Evolutionary conservation across 35 echinoderm and acorn worm genomes (phyloP).

Genomic region (Apostichopus parvimensis): DNA sequence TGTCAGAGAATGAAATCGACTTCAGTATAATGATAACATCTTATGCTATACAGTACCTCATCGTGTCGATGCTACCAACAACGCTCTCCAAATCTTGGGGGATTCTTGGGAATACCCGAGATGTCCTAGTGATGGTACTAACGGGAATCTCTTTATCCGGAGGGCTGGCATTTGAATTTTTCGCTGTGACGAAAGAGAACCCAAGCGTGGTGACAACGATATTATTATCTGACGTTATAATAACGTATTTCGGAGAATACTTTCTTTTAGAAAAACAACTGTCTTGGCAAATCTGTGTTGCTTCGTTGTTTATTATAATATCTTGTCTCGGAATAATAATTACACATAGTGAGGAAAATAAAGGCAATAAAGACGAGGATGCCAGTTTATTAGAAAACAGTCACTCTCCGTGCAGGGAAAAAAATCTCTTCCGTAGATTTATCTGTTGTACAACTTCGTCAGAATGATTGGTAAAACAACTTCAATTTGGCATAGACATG

Average conservation of each 20-base stretch:
- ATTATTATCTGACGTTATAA: neutral
- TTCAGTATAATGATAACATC: neutral
- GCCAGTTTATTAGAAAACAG: conserved; percentile 7
- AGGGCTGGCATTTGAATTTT: neutral
- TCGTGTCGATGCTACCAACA: neutral
- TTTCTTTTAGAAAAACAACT: neutral
- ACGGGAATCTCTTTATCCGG: neutral
- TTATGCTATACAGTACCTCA: neutral
- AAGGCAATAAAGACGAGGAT: conserved; percentile 5
- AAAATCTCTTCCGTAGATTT: neutral
- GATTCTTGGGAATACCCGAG: neutral
- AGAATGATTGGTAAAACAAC: no score
- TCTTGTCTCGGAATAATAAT: neutral
- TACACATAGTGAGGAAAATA: neutral
- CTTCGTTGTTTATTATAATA: neutral
- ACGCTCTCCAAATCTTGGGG: neutral
- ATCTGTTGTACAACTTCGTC: no score
- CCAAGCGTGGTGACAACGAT: neutral
- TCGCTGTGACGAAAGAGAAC: neutral
- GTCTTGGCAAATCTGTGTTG: neutral
- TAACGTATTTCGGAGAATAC: conserved; percentile 14
- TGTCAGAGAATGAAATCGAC: neutral
- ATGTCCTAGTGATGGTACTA: neutral
- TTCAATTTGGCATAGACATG: no score
- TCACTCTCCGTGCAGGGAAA: conserved; percentile 3